Percentiles rank a stretch among this genome's conserved stretches.
These are phyloP conservation scores for Hippocampus guttulatus DNA, from an alignment of 2,113 vertebrate species.

Conservation along the genomic window DNA sequence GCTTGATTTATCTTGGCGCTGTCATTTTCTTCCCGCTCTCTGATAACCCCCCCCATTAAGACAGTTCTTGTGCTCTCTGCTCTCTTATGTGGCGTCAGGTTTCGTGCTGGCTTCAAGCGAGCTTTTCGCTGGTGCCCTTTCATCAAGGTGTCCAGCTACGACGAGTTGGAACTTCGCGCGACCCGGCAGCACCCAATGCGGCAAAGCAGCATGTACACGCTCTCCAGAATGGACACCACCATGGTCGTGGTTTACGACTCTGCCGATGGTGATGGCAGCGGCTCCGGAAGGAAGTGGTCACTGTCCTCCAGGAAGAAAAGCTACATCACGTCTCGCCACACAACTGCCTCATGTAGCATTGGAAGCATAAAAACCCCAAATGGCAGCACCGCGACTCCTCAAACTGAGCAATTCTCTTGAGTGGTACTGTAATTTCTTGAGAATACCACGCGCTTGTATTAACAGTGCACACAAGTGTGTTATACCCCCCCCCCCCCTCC, in stretches of 20 bases:
- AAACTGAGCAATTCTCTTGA: slow-evolving; percentile 74
- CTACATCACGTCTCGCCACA: slow-evolving; percentile 62
- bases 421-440: neutral
- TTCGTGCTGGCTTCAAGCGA: slow-evolving; percentile 91
- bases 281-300: slow-evolving; percentile 50
- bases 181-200: slow-evolving; percentile 79
- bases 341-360: slow-evolving; percentile 59
- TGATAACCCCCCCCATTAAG: neutral
- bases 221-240: slow-evolving; percentile 88
- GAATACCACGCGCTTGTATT: too few relatives aligned
- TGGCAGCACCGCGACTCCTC: slow-evolving; percentile 65
- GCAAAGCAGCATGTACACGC: slow-evolving; percentile 89
- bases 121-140: slow-evolving; percentile 96
- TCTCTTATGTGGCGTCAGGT: slow-evolving; percentile 65
- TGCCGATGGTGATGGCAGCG: slow-evolving; percentile 48
- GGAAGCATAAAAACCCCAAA: slow-evolving; percentile 57
- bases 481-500: too few relatives aligned
- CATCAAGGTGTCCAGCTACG: slow-evolving; percentile 84
- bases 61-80: neutral
- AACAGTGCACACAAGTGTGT: too few relatives aligned
- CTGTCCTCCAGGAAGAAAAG: slow-evolving; percentile 62
- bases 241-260: slow-evolving; percentile 76
- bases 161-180: slow-evolving; percentile 84
- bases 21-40: slow-evolving; percentile 10
- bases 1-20: neutral